These are phyloP conservation scores for Noctua janthina DNA, from an alignment of 2,888 invertebrate species.

Conservation along the genomic window DNA sequence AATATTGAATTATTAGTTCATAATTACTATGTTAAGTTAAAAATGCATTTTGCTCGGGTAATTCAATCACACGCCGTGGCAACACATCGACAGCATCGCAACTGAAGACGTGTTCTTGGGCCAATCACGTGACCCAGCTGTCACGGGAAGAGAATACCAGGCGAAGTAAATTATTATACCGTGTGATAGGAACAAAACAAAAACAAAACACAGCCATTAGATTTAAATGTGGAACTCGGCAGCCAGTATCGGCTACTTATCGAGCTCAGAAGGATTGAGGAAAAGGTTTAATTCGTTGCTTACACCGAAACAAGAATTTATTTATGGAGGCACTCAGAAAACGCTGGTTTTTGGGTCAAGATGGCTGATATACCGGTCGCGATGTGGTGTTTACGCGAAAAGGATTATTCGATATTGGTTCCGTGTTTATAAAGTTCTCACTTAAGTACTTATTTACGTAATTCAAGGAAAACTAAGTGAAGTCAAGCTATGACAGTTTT, in stretches of 20 bases:
- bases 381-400: not conserved
- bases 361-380: conserved; percentile 39
- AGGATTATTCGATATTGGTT: conserved; percentile 12
- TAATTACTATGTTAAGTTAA: too few species aligned
- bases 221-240: conserved; percentile 20
- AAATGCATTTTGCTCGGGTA: too few species aligned
- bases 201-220: not conserved
- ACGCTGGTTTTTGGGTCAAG: conserved; percentile 39
- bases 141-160: too few species aligned
- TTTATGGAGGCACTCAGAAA: conserved; percentile 44
- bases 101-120: too few species aligned
- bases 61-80: too few species aligned
- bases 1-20: too few species aligned
- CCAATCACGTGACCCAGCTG: too few species aligned
- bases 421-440: not conserved
- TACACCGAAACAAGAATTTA: conserved; percentile 52
- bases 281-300: conserved; percentile 59
- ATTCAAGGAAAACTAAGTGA: not conserved
- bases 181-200: not conserved
- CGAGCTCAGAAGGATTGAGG: conserved; percentile 39
- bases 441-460: not conserved
- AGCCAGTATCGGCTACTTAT: conserved; percentile 36
- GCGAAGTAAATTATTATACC: too few species aligned
- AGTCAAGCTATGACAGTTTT: not conserved
- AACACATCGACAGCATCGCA: too few species aligned